Percentiles rank a stretch among this genome's conserved stretches.
Conservation (phyloP, 2,113 vertebrate genomes). For the Peromyscus polionotus region DNA sequence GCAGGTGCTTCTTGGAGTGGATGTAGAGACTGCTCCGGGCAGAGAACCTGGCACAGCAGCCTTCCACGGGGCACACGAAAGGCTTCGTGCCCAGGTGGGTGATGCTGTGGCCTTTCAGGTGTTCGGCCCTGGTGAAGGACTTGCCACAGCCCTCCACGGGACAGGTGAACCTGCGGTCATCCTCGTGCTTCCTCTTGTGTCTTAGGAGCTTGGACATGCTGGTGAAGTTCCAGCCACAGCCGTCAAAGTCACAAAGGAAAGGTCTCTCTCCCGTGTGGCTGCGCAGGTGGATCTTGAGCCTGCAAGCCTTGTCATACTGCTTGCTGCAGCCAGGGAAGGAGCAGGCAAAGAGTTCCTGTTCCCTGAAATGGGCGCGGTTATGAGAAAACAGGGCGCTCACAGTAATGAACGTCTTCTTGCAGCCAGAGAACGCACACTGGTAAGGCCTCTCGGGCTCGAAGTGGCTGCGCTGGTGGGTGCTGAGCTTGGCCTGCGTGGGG, state of each 20-base stretch:
- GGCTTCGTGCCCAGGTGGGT: constrained; percentile 98
- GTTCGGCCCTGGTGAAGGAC: constrained; percentile 97
- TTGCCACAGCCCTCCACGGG: constrained; percentile 97
- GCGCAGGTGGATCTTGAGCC: constrained; percentile 97
- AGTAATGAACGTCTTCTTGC: constrained; percentile 98
- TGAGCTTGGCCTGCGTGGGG: constrained; percentile 93
- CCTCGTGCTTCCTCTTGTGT: constrained; percentile 98
- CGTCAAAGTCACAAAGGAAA: constrained; percentile 96
- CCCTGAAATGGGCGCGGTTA: constrained; percentile 96
- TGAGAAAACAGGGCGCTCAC: constrained; percentile 98
- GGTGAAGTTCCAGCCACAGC: constrained; percentile 97
- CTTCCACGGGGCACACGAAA: constrained; percentile 96
- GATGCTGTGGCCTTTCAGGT: constrained; percentile 98
- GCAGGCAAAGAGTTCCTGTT: constrained; percentile 95
- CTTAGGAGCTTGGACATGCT: constrained; percentile 98
- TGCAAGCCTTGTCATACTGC: constrained; percentile 97
- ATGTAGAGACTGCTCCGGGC: constrained; percentile 98
- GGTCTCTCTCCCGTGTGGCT: constrained; percentile 98
- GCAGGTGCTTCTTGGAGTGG: constrained; percentile 97
- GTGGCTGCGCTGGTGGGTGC: constrained; percentile 94
- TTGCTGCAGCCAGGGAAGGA: constrained; percentile 97
- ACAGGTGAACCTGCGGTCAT: constrained; percentile 96
- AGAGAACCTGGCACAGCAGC: constrained; percentile 97
- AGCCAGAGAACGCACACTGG: constrained; percentile 97
- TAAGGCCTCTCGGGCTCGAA: constrained; percentile 96